Base-by-base conservation (phyloP, 2,113 vertebrate species). In the Rhinoderma darwinii region DNA sequence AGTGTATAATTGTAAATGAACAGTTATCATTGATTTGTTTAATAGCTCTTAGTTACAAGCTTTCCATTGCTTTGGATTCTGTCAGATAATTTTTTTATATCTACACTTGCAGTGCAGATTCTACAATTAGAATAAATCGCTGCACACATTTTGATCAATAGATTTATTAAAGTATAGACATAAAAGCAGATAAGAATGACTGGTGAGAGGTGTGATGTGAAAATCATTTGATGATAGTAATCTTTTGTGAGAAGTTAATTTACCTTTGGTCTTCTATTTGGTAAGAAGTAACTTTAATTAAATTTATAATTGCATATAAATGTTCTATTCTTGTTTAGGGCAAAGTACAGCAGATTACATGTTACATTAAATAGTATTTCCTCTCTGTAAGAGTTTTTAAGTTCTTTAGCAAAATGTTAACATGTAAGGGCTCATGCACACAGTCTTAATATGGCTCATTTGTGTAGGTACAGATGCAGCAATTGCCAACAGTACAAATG, bases 201-300 rank as follows among this genome's bases (percentile, higher is more conserved):
- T 66, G 63, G 63, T 66, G 17, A 32, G 30, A 66, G 4, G 30
- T 63, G 59, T 32, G 63, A 66, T 32, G 15, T 32, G 63, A 66
- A 17, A 32, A 32, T 66, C 27, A 66, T 66, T 32, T 66, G 27
- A 66, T 32, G 63, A 66, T 66, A 66, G 63, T 66, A 32, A 66
- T 66, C 63, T 66, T 66, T 66, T 15, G 35, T 66, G 63, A 32
- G 27, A 66, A 32, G 63, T 32, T 66, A 17, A 66, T 66, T 66
- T 66, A 66, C 30, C 63, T 66, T 66, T 66, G 63, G 35, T 66
- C 63, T 66, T 32, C 63, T 66, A 30, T n/a, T 66, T 63, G n/a
- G n/a, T 63, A 27, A 63, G 59, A 63, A 27, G 59, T 63, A 66
- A 17, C 59, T 66, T 5, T 15, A 32, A 32, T 66, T 66, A 66